Evolutionary conservation across 2,888 invertebrate genomes (phyloP), one percentile per base, ranked within the genome.

Genomic region (Blera fallax): DNA sequence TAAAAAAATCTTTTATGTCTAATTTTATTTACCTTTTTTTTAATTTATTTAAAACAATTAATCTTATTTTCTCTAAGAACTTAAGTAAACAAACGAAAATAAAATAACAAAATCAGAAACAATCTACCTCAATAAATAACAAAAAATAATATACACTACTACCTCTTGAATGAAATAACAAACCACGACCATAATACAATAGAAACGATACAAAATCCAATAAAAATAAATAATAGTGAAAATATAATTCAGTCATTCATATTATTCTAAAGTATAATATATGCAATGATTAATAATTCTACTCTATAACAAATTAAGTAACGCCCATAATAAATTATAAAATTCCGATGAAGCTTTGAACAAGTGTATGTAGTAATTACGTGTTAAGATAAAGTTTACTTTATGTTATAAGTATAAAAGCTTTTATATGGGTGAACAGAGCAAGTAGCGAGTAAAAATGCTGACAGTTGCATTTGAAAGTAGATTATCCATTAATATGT

Each of bases 121-220:
- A 40, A 52, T 73, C 73, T 73, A 73, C 73, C 73, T 73, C 73
- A 62, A 50, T 48, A 48, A 37, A 58, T 34, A 37, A 21, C 14
- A 40, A 40, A 73, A 24, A 6, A 50, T 37, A 60, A 11, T 16
- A 27, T 1, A 60, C 43, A 50, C 24, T 8, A 48, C 60, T 73
- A 73, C 73, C 73, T 73, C 73, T 37, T 37, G 11, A 56, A 45
- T 45, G 29, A 21, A 56, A 58, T 48, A 48, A 72, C 32, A 21
- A 48, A 50, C 7, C 24, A 58, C 24, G 14, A 34, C 45, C 34
- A 58, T 40, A 52, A 40, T 24, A 40, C 73, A 73, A 73, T 62
- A 73, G 62, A 37, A 24, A 24, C 34, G 7, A 40, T 27, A 45
- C 27, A 37, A 67, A 52, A 21, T 40, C 6, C 29, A 29, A 11